Conservation (phyloP, 2,888 invertebrate genomes). For the Nebria salina region DNA sequence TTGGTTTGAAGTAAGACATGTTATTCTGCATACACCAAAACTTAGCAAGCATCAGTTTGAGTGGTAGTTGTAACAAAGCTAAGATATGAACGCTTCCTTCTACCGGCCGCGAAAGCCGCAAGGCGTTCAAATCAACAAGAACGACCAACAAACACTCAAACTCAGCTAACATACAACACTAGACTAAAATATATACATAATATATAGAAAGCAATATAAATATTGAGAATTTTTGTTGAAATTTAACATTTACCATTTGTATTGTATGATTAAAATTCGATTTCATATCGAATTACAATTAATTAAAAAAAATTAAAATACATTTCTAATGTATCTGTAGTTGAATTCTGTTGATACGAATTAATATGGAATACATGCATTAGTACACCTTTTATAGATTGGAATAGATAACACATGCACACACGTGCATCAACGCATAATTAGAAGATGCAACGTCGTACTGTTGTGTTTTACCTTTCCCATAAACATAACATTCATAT, state of each 20-base stretch:
- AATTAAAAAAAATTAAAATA: too few species aligned
- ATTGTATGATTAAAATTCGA: too few species aligned
- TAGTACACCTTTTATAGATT: too few species aligned
- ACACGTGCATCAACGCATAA: not conserved
- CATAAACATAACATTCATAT: slow-evolving; percentile 11
- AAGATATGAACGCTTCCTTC: not conserved
- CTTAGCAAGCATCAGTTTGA: not conserved
- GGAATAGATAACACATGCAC: not conserved
- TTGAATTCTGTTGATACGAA: too few species aligned
- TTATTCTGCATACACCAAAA: not conserved
- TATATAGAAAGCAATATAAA: too few species aligned
- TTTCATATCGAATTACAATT: too few species aligned
- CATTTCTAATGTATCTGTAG: too few species aligned
- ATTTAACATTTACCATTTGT: too few species aligned
- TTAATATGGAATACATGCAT: too few species aligned
- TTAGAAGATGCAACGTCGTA: not conserved
- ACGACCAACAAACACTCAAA: not conserved
- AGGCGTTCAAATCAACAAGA: not conserved
- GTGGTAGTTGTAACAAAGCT: not conserved
- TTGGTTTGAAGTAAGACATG: not conserved
- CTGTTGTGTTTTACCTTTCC: not conserved
- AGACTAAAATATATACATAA: too few species aligned
- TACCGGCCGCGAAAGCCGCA: not conserved
- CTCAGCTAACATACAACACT: too few species aligned
- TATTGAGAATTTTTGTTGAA: too few species aligned